Percentiles rank a stretch among this genome's conserved stretches.
Evolutionary conservation across 2,113 vertebrate genomes (phyloP).

Genomic region (western clawed frog (Xenopus tropicalis)): UCB_Xtro_10.0 CM004450.2:7336501-7337000

Average conservation of each 20-base stretch:
- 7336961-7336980: too few relatives aligned
- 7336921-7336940: slow-evolving; percentile 61
- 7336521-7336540: slow-evolving; percentile 54
- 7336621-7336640: slow-evolving; percentile 61
- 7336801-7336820: slow-evolving; percentile 61
- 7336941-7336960: too few relatives aligned
- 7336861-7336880: slow-evolving; percentile 56
- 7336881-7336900: slow-evolving; percentile 50
- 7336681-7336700: slow-evolving; percentile 81
- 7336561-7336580: slow-evolving; percentile 44
- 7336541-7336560: slow-evolving; percentile 27
- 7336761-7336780: slow-evolving; percentile 64
- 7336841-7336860: slow-evolving; percentile 54
- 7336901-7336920: slow-evolving; percentile 56
- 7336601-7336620: too few relatives aligned
- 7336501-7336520: background rate
- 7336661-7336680: too few relatives aligned
- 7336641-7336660: slow-evolving; percentile 65
- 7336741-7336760: slow-evolving; percentile 72
- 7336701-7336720: slow-evolving; percentile 82
- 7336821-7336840: slow-evolving; percentile 58
- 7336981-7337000: slow-evolving; percentile 61
- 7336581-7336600: background rate
- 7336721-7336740: slow-evolving; percentile 75
- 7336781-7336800: slow-evolving; percentile 58